phyloP scores from a whole-genome alignment of 1,140 invertebrate genomes.

The Pemphigus obesinymphae region DNA sequence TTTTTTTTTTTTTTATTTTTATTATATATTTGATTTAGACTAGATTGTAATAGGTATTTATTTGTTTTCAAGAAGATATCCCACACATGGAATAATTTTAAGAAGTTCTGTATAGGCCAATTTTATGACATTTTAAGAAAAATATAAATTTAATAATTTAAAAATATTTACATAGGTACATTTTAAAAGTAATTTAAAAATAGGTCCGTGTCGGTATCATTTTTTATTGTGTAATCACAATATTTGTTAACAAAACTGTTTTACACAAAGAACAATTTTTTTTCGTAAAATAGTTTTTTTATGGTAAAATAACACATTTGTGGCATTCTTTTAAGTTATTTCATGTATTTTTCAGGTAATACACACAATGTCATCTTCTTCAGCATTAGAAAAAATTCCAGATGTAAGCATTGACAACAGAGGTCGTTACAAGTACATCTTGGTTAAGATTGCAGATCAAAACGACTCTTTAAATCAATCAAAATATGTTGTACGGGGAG shows the following conservation, averaged over 20 bases:
- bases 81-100: no score
- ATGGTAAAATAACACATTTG: not conserved
- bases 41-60: no score
- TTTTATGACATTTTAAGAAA: no score
- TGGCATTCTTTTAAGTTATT: not conserved
- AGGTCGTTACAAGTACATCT: constrained; percentile 82
- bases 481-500: constrained; percentile 71
- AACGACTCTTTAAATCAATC: constrained; percentile 51
- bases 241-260: not conserved
- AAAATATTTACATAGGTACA: no score
- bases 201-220: not conserved
- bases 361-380: constrained; percentile 17
- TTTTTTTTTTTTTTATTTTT: no score
- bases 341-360: not conserved
- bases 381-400: constrained; percentile 55
- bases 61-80: no score
- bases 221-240: not conserved
- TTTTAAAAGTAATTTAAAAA: not conserved
- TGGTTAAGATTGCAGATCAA: constrained; percentile 64
- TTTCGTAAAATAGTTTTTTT: not conserved
- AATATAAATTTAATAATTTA: no score
- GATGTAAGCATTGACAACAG: constrained; percentile 74
- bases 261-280: not conserved
- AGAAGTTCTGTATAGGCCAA: no score
- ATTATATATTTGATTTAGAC: no score